phyloP scores from a whole-genome alignment of 2,888 invertebrate species.

The Xestoiulus laeticollis region DNA sequence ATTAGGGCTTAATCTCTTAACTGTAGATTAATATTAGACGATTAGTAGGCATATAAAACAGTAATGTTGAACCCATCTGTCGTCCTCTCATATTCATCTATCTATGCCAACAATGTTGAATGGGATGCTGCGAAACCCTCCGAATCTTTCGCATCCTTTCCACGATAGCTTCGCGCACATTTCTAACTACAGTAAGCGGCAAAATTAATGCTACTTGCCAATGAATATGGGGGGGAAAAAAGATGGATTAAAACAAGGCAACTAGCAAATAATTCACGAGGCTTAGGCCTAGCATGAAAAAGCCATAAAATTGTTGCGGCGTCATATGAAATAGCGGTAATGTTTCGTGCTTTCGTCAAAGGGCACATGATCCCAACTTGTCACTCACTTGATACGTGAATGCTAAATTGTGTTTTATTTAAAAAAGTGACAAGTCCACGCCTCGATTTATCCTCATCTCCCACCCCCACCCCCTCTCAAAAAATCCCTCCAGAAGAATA shows the following conservation, averaged over 20 bases:
- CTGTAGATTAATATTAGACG: background rate
- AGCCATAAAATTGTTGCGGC: conserved; percentile 12
- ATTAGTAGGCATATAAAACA: background rate
- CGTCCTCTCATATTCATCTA: background rate
- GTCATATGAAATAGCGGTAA: background rate
- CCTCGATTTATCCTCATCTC: background rate
- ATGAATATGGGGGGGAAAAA: background rate
- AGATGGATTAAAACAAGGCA: background rate
- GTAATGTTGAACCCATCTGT: background rate
- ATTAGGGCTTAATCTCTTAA: background rate
- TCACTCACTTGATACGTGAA: background rate
- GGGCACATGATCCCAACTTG: background rate
- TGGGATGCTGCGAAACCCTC: conserved; percentile 13
- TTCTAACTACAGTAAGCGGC: background rate
- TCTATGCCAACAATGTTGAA: background rate
- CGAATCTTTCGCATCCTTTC: conserved; percentile 8
- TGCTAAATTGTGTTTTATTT: background rate
- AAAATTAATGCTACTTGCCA: background rate
- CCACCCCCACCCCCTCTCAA: conserved; percentile 29
- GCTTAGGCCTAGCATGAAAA: conserved; percentile 19
- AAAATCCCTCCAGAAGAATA: conserved; percentile 11
- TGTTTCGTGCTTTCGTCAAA: background rate
- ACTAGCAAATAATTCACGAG: background rate
- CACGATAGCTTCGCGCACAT: background rate
- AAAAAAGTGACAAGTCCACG: background rate